phyloP scores from a whole-genome alignment of 2,113 vertebrate genomes.

The Spea bombifrons region DNA sequence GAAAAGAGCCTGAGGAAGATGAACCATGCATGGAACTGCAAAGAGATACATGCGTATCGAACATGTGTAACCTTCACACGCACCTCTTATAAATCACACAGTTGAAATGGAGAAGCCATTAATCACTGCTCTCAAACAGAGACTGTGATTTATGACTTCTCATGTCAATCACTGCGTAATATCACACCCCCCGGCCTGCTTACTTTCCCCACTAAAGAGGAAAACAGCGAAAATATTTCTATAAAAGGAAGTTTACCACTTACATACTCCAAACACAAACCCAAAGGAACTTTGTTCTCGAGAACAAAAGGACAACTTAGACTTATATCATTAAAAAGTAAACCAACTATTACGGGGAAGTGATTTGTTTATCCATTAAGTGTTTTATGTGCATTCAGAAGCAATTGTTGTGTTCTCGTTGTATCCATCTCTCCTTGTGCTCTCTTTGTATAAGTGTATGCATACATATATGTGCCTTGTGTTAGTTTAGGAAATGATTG shows the following conservation, averaged over 20 bases:
- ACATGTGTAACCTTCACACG: constrained; percentile 49
- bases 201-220: constrained; percentile 4
- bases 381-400: too few species aligned
- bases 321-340: too few species aligned
- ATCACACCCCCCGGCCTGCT: constrained; percentile 4
- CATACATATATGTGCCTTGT: too few species aligned
- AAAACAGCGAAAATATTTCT: constrained; percentile 11
- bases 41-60: constrained; percentile 49
- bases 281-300: not conserved
- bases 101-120: constrained; percentile 46
- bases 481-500: too few species aligned
- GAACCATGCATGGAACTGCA: constrained; percentile 38
- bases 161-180: constrained; percentile 45
- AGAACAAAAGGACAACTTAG: not conserved
- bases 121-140: constrained; percentile 48
- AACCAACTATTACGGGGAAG: too few species aligned
- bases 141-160: constrained; percentile 49
- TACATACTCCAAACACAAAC: not conserved
- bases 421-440: too few species aligned
- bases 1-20: constrained; percentile 49
- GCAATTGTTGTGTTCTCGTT: too few species aligned
- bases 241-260: constrained; percentile 31
- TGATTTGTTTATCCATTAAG: too few species aligned
- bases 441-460: too few species aligned
- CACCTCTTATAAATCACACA: constrained; percentile 47